Percentiles rank a stretch among this genome's conserved stretches.
These are phyloP conservation scores for Anomalospiza imberbis DNA, from an alignment of 2,797 vertebrate species.

Conservation along the genomic window DNA sequence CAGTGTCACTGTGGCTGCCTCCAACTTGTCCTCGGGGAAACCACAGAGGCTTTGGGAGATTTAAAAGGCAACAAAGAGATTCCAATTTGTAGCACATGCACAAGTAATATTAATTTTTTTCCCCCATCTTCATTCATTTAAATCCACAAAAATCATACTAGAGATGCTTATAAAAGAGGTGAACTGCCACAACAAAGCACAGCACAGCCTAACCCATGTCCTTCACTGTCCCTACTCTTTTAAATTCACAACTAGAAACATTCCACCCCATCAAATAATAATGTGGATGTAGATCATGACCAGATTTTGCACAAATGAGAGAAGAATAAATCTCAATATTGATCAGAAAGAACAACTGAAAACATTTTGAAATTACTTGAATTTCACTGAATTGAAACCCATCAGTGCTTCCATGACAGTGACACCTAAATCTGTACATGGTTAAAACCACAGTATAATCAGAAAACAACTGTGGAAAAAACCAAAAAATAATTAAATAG, in stretches of 20 bases:
- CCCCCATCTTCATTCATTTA: not conserved
- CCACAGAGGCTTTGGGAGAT: not conserved
- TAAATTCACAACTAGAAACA: not conserved
- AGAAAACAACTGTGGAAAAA: not conserved
- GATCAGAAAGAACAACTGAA: not conserved
- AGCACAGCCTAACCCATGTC: not conserved
- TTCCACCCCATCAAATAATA: not conserved
- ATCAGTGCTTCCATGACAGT: not conserved
- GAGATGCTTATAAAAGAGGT: not conserved
- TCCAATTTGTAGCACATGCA: not conserved
- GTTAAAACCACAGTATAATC: not conserved
- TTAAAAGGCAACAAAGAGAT: not conserved
- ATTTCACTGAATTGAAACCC: not conserved
- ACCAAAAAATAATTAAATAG: not conserved
- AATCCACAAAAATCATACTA: not conserved
- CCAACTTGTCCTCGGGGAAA: not conserved
- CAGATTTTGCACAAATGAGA: not conserved
- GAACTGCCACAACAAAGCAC: not conserved
- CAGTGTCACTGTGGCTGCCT: not conserved
- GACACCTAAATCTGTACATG: fast-evolving
- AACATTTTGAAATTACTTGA: not conserved
- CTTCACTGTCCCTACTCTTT: not conserved
- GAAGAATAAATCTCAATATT: not conserved
- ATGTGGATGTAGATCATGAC: not conserved
- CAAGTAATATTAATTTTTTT: not conserved